Base-by-base conservation (phyloP, 2,113 vertebrate species). In the Synodontis membranacea region DNA sequence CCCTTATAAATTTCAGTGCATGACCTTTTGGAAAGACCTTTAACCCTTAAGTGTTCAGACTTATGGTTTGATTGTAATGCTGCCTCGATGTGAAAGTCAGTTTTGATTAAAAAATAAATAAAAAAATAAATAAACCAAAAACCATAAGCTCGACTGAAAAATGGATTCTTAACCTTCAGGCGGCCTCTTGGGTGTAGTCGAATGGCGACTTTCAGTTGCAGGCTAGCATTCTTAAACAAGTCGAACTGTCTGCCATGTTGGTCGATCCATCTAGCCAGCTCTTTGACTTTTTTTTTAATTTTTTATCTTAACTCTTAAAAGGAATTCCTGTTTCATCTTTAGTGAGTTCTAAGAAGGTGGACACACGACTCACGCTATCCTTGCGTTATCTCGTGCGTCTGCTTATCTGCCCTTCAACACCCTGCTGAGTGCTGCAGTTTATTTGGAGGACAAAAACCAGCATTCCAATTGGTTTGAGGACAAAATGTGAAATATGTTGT, bases 221-320 rank as follows among this genome's bases (percentile, higher is more conserved):
- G 56, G 68, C 76, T 66, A 58, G 84, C 87, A 82, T 88, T 81
- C 80, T 83, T 78, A 44, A 54, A 50, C 42, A 66, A 80, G 89
- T 76, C 70, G 3, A n/a, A 48, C 64, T n/a, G 86, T 62, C 84
- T 76, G 17, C 82, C 54, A 50, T 82, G 52, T 60, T 66, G 19
- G 48, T 31, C 34, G 60, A 54, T 56, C 44, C 23, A 74, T 82
- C 82, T 48, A 80, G 75, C 83, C 74, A 19, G 86, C 86, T 87
- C 34, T 68, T 52, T 83, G 84, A 68, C 72, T 86, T 89, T 89
- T 88, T 88, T 86, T n/a, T n/a, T n/a, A n/a, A n/a, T n/a, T n/a
- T n/a, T 79, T 80, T 15, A 88, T 87, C 84, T 88, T 66, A 15
- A 82, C 2, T 56, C 79, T 84, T 68, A 42, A 58, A 80, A 81